Conservation (phyloP, 2,113 vertebrate genomes). For the Menidia beryllina region DNA sequence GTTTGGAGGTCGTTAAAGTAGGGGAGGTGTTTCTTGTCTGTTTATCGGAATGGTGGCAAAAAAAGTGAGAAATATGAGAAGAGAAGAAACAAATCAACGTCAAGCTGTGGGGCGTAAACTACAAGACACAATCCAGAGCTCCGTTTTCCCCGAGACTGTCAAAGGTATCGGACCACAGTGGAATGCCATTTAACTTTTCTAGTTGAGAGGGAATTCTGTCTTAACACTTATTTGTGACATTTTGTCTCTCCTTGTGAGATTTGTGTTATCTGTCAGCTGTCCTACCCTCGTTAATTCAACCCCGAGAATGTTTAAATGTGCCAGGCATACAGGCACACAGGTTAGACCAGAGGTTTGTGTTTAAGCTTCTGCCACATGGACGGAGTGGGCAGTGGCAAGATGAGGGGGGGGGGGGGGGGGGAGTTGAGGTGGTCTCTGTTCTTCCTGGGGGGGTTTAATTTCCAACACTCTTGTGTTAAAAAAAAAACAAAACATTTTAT, state of each 20-base stretch:
- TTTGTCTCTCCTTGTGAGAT: slow-evolving; percentile 45
- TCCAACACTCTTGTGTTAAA: slow-evolving; percentile 56
- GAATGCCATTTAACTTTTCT: slow-evolving; percentile 34
- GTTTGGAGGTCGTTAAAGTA: slow-evolving; percentile 8
- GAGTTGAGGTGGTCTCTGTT: too few species aligned
- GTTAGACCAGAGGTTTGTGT: slow-evolving; percentile 23
- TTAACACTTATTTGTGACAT: slow-evolving; percentile 32
- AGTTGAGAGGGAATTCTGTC: slow-evolving; percentile 34
- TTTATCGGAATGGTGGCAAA: slow-evolving; percentile 17
- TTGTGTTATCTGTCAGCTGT: slow-evolving; percentile 50
- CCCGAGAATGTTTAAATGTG: slow-evolving; percentile 32
- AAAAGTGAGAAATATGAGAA: background rate
- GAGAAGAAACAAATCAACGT: slow-evolving; percentile 20
- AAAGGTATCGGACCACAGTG: background rate
- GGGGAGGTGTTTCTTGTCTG: slow-evolving; percentile 2
- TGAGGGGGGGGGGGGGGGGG: too few species aligned
- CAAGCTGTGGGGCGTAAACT: slow-evolving; percentile 14
- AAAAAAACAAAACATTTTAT: slow-evolving; percentile 42
- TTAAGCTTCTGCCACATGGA: slow-evolving; percentile 10
- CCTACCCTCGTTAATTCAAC: slow-evolving; percentile 41
- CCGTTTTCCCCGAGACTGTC: background rate
- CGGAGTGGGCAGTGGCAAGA: background rate
- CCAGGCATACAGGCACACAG: background rate
- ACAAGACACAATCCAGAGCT: slow-evolving; percentile 24
- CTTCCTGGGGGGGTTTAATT: too few species aligned